These are phyloP conservation scores for Lysandra bellargus DNA, from an alignment of 2,888 invertebrate genomes.

Conservation along the genomic window DNA sequence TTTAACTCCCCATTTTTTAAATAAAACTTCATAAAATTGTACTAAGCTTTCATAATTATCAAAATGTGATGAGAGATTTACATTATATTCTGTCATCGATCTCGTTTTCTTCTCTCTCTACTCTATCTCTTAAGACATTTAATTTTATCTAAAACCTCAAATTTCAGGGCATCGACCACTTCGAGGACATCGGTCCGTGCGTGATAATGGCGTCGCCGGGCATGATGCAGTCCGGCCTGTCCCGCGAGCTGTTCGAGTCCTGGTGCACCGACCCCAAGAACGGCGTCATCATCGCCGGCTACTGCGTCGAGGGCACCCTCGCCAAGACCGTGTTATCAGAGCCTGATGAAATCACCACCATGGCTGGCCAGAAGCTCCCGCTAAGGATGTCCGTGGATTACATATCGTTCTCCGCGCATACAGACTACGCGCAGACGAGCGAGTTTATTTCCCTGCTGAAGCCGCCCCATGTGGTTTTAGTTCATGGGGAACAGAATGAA, in stretches of 20 bases:
- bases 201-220: conserved; percentile 99
- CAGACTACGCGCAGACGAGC: conserved; percentile 98
- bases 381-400: conserved; percentile 99
- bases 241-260: conserved; percentile 97
- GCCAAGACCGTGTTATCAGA: conserved; percentile 97
- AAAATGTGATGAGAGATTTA: too few species aligned
- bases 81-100: too few species aligned
- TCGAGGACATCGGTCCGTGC: conserved; percentile 99
- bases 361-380: conserved; percentile 97
- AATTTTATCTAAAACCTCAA: neutral
- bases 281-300: conserved; percentile 98
- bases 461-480: conserved; percentile 97
- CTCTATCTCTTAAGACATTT: too few species aligned
- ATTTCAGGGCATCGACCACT: conserved; percentile 96
- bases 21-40: too few species aligned
- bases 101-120: too few species aligned
- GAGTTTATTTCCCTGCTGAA: conserved; percentile 97
- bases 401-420: conserved; percentile 99
- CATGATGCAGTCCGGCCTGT: conserved; percentile 99
- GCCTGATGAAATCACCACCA: conserved; percentile 97
- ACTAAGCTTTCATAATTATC: too few species aligned
- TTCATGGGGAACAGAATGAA: conserved; percentile 99
- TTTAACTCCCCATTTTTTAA: too few species aligned
- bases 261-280: conserved; percentile 99
- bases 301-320: conserved; percentile 94